These are phyloP conservation scores for Microcebus lehilahytsara DNA, from an alignment of 2,113 vertebrate species.

Conservation along the genomic window DNA sequence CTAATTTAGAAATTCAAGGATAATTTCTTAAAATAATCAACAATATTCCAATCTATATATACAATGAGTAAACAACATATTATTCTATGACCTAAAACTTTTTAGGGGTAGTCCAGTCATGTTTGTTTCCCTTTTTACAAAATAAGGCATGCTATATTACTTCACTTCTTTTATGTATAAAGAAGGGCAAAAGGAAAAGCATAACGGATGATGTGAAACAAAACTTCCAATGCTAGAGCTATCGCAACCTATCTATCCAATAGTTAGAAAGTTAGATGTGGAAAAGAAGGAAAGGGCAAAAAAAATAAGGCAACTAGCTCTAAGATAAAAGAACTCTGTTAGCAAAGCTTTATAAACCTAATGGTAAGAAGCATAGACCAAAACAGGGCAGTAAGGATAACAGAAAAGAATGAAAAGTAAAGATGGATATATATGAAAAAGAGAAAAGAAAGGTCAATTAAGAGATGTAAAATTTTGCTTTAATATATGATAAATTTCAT, in stretches of 20 bases:
- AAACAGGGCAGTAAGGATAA: neutral
- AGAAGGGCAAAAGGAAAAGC: neutral
- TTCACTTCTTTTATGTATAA: neutral
- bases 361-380: neutral
- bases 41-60: neutral
- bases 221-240: neutral
- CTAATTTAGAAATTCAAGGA: neutral
- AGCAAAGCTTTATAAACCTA: neutral
- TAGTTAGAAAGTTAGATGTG: neutral
- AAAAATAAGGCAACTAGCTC: neutral
- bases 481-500: neutral
- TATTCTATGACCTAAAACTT: neutral
- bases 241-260: neutral
- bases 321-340: neutral
- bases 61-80: neutral
- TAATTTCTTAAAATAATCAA: neutral
- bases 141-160: neutral
- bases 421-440: neutral
- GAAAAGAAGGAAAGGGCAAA: neutral
- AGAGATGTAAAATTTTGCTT: neutral
- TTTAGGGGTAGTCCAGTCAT: neutral
- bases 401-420: neutral
- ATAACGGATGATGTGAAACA: neutral
- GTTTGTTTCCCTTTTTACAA: neutral
- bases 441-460: neutral